phyloP scores from a whole-genome alignment of 2,888 invertebrate genomes.

The Campoplex nolae region DNA sequence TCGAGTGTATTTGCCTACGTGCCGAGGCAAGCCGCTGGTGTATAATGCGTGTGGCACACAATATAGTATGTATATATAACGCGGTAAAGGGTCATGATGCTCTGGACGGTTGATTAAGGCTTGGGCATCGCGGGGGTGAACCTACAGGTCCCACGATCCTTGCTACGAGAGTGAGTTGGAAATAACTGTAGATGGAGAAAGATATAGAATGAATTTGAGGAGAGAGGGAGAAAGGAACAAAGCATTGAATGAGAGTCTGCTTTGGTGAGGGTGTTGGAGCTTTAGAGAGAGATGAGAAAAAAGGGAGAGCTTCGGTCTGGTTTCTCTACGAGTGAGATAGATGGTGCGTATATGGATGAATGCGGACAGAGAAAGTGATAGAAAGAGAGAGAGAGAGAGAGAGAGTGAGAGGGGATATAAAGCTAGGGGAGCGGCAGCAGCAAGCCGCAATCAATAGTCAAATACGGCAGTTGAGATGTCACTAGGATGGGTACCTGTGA shows the following conservation, averaged over 20 bases:
- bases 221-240: constrained; percentile 37
- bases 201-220: constrained; percentile 4
- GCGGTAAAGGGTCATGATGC: constrained; percentile 43
- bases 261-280: constrained; percentile 50
- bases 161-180: constrained; percentile 43
- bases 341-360: constrained; percentile 60
- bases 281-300: constrained; percentile 48
- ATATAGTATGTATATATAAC: constrained; percentile 41
- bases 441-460: constrained; percentile 75
- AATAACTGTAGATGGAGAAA: constrained; percentile 17
- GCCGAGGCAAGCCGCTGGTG: constrained; percentile 75
- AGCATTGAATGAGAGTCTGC: constrained; percentile 48
- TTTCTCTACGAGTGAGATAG: constrained; percentile 56
- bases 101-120: constrained; percentile 64
- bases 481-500: constrained; percentile 73
- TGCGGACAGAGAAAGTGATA: constrained; percentile 57
- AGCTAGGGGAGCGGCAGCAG: constrained; percentile 62
- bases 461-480: constrained; percentile 75
- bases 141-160: constrained; percentile 62
- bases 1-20: constrained; percentile 77
- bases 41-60: constrained; percentile 72
- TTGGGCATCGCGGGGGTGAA: constrained; percentile 54
- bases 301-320: constrained; percentile 54
- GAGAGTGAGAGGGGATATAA: constrained; percentile 55
- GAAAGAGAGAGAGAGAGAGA: constrained; percentile 44